A percentile compares a stretch with the other conserved stretches of the same genome.
Evolutionary conservation across 2,113 vertebrate genomes (phyloP).

Genomic region (Pteropus alecto): DNA sequence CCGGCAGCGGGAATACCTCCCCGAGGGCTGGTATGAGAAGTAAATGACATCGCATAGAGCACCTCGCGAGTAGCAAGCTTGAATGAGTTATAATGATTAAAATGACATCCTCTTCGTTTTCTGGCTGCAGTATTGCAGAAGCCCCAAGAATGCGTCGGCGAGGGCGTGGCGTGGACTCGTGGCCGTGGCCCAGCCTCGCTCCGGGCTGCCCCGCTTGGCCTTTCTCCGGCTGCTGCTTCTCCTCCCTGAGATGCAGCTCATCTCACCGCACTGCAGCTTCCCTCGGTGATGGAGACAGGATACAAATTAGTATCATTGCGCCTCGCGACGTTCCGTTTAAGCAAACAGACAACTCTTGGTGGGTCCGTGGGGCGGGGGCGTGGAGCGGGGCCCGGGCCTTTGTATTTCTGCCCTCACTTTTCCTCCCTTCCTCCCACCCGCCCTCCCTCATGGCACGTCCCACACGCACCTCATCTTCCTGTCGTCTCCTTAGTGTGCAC

Average conservation of each 20-base stretch:
- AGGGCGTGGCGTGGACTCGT: rapidly evolving
- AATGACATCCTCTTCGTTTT: not conserved
- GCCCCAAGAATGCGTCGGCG: not conserved
- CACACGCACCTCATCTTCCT: not conserved
- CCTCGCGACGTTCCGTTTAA: rapidly evolving
- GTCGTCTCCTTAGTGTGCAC: rapidly evolving
- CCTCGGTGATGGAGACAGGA: not conserved
- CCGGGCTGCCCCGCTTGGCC: rapidly evolving
- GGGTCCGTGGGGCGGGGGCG: not conserved
- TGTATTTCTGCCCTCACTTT: not conserved
- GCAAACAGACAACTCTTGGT: not conserved
- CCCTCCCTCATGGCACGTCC: not conserved
- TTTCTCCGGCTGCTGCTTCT: not conserved
- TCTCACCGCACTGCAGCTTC: not conserved
- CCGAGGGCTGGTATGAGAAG: not conserved
- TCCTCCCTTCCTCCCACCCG: not conserved
- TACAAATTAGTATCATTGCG: not conserved
- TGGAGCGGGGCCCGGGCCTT: not conserved
- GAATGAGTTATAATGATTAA: not conserved
- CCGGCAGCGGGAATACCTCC: rapidly evolving
- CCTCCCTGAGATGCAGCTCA: rapidly evolving
- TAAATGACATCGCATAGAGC: not conserved
- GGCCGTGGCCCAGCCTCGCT: rapidly evolving
- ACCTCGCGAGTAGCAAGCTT: not conserved
- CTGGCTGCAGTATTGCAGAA: not conserved